Conservation (phyloP, 1,140 invertebrate species). For the Phenacoccus solenopsis region DNA sequence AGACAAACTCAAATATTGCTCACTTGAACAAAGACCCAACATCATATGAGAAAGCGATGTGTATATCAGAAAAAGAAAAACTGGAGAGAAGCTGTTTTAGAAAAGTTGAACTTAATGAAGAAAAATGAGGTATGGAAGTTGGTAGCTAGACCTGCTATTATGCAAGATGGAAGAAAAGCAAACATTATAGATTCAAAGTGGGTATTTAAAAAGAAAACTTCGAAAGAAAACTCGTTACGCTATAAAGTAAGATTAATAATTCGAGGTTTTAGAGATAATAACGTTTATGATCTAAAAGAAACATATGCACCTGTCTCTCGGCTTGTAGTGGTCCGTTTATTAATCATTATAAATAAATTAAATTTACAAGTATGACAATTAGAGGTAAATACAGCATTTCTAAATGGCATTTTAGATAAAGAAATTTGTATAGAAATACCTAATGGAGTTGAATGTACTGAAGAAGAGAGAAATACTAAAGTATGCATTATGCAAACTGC, state of each 20-base stretch:
- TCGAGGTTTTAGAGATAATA: neutral
- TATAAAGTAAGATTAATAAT: conserved; percentile 25
- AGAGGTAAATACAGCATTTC: conserved; percentile 20
- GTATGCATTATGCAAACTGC: conserved; percentile 27
- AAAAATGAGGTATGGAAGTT: conserved; percentile 25
- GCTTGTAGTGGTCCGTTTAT: neutral
- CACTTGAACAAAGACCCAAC: conserved; percentile 21
- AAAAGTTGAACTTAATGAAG: conserved; percentile 30
- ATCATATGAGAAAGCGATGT: conserved; percentile 31
- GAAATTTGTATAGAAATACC: conserved; percentile 17
- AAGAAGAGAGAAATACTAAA: conserved; percentile 5
- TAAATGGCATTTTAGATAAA: conserved; percentile 16
- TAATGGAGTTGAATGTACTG: conserved; percentile 18
- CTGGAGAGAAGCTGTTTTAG: conserved; percentile 30
- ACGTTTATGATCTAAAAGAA: neutral
- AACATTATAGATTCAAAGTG: neutral
- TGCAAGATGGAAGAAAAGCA: neutral
- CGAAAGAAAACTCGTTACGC: neutral
- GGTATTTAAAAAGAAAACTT: neutral
- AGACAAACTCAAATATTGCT: neutral
- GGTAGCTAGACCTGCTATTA: neutral
- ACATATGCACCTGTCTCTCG: neutral
- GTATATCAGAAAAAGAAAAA: conserved; percentile 26
- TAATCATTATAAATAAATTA: conserved; percentile 23
- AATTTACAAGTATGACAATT: neutral